Conservation (phyloP, 2,113 vertebrate species). For the Anhinga rufa region DNA sequence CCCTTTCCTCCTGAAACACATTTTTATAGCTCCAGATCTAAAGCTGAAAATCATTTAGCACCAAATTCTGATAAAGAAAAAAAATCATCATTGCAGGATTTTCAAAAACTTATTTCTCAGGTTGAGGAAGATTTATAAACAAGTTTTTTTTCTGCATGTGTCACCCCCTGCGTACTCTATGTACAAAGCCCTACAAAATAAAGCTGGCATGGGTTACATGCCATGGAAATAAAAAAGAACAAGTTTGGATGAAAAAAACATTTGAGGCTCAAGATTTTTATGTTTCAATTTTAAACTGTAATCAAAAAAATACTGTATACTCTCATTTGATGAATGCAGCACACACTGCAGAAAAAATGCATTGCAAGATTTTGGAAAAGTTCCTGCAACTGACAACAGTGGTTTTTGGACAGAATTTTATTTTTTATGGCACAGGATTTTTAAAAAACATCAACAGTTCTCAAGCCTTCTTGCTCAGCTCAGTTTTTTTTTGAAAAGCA, state of each 20-base stretch:
- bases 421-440: neutral
- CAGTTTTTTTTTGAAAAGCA: neutral
- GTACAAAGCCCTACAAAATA: neutral
- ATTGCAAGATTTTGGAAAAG: conserved; percentile 22
- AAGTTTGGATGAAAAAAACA: neutral
- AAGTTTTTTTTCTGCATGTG: neutral
- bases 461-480: neutral
- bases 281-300: neutral
- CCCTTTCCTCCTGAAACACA: neutral
- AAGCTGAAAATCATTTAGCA: neutral
- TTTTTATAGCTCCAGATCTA: neutral
- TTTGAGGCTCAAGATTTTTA: neutral
- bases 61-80: neutral
- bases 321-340: neutral
- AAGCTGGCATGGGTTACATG: neutral
- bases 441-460: neutral
- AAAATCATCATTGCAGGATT: neutral
- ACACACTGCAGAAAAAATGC: conserved; percentile 26
- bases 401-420: neutral
- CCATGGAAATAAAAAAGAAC: neutral
- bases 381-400: neutral
- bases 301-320: neutral
- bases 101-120: neutral
- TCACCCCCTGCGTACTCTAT: neutral
- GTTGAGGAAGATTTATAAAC: neutral